phyloP scores from a whole-genome alignment of 92 coral and sea anemone genomes.

The Micromussa lordhowensis region DNA sequence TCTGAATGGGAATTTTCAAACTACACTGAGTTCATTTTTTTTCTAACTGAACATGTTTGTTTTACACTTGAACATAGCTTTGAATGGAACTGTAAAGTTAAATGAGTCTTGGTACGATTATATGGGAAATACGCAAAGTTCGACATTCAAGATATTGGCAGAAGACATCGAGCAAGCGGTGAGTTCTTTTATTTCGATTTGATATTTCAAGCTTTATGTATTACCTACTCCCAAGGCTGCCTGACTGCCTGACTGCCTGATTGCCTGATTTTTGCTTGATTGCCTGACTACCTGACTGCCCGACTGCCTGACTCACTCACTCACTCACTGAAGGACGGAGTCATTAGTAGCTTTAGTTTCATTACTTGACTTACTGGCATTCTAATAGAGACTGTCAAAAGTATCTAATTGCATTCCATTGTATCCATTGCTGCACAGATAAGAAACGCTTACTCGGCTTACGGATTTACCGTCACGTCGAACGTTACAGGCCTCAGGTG shows the following conservation, averaged over 20 bases:
- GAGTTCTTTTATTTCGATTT: constrained; percentile 6
- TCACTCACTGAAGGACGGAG: neutral
- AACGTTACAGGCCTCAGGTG: constrained; percentile 64
- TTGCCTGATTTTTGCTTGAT: too few relatives aligned
- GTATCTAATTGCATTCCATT: neutral
- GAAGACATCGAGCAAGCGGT: constrained; percentile 81
- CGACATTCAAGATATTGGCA: constrained; percentile 80
- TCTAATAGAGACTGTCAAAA: too few relatives aligned
- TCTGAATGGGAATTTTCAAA: neutral
- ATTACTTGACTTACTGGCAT: too few relatives aligned
- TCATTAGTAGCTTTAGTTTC: too few relatives aligned
- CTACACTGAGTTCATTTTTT: neutral
- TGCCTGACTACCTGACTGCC: neutral
- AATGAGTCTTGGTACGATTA: constrained; percentile 87
- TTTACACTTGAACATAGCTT: constrained; percentile 27
- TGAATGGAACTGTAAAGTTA: constrained; percentile 71
- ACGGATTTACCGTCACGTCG: constrained; percentile 42
- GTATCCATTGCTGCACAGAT: constrained; percentile 26
- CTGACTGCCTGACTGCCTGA: neutral
- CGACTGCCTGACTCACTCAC: neutral
- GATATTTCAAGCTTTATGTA: too few relatives aligned
- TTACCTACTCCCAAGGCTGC: too few relatives aligned
- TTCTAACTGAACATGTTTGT: neutral
- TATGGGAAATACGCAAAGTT: constrained; percentile 75
- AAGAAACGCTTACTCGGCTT: constrained; percentile 46